Base-by-base conservation (phyloP, 2,888 invertebrate species). In the Kryphioiulus occultus region DNA sequence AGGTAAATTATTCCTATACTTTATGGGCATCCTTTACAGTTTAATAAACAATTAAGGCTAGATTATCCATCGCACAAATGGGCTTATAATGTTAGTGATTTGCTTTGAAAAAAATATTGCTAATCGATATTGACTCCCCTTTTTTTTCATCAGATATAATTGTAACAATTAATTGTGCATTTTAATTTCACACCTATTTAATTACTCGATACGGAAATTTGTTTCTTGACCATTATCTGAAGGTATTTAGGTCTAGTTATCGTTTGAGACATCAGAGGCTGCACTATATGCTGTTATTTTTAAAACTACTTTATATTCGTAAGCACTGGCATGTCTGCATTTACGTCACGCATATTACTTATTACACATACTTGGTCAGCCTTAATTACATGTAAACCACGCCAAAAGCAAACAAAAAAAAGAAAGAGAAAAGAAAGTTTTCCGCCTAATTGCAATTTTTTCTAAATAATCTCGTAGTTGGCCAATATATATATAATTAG, bases 231-330 rank as follows among this genome's bases (percentile, higher is more conserved):
- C 30, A 78, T 15, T 26, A 78, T 30, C 2, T 2, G 5, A 17
- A 30, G 30, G 78, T 78, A 78, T 78, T 78, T 78, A 78, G 78
- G 78, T 32, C 78, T 78, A 30, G 59, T 32, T 78, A 78, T 78
- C 78, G 78, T 78, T 78, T 30, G 30, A 78, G 78, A 32, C 17
- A 78, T 78, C 78, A 30, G 30, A 32, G 26, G 30, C 78, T 30
- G 30, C 15, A 68, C 30, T 30, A 30, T 26, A 15, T 30, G 78
- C 30, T 32, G 17, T 78, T 78, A 78, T 32, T 78, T 26, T 78
- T 78, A 30, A 78, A 78, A 78, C 78, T 30, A 78, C 26, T 30
- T 30, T 30, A 9, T 78, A 78, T 78, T 30, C 30, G 30, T 30
- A 0, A 12, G 68, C 26, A 68, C 22, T 68, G 26, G 26, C 30